Evolutionary conservation across 2,113 vertebrate genomes (phyloP).

Genomic region (Choloepus hoffmanni): DNA sequence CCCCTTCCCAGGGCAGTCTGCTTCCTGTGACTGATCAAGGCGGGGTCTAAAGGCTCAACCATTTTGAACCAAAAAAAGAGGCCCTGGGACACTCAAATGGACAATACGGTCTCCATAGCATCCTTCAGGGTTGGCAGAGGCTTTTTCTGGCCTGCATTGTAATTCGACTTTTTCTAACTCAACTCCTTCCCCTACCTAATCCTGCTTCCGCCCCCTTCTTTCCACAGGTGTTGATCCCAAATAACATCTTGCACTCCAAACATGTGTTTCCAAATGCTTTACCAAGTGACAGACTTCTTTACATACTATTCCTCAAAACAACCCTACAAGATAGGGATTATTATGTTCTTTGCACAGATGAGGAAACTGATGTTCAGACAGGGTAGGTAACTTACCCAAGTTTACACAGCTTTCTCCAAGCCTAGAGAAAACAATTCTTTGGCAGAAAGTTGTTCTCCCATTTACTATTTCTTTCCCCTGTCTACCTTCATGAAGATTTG

Average conservation of each 20-base stretch:
- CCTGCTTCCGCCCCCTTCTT: background rate
- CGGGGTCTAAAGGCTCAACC: background rate
- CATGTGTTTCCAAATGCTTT: constrained; percentile 2
- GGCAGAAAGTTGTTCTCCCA: background rate
- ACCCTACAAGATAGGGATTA: background rate
- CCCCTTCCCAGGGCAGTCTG: background rate
- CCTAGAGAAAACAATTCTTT: constrained; percentile 26
- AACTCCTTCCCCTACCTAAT: background rate
- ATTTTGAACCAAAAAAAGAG: background rate
- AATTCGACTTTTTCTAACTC: background rate
- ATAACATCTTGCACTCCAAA: background rate
- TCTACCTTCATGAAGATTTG: background rate
- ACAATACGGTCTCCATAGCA: background rate
- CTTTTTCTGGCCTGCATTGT: background rate
- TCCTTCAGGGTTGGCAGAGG: background rate
- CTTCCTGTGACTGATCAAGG: background rate
- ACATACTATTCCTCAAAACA: background rate
- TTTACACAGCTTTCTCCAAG: background rate
- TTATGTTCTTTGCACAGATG: background rate
- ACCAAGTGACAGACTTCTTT: background rate
- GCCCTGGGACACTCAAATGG: background rate
- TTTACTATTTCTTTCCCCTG: background rate
- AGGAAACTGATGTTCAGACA: background rate
- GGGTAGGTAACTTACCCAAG: background rate
- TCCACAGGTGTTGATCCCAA: background rate